Conservation (phyloP, 2,797 vertebrate species). For the Characodon lateralis region DNA sequence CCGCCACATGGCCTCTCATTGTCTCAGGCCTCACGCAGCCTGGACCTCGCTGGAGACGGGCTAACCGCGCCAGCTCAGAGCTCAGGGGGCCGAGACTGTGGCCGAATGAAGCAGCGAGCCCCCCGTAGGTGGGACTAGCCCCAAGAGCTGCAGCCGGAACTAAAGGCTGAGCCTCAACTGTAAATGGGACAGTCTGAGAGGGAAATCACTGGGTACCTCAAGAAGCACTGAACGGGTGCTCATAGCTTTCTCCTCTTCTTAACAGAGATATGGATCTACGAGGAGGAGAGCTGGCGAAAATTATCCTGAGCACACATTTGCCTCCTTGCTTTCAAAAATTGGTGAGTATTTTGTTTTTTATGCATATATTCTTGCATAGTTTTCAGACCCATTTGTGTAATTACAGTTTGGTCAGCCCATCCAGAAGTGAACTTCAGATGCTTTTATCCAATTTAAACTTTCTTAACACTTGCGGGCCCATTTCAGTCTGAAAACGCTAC, state of each 20-base stretch:
- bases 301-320: constrained; percentile 37
- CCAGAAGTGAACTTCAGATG: constrained; percentile 33
- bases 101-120: constrained; percentile 30
- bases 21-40: constrained; percentile 81
- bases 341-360: constrained; percentile 70
- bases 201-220: constrained; percentile 17
- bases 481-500: constrained; percentile 30
- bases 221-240: constrained; percentile 45
- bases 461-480: constrained; percentile 18
- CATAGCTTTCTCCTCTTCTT: constrained; percentile 76
- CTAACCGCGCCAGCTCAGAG: constrained; percentile 67
- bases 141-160: constrained; percentile 59
- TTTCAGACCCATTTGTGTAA: constrained; percentile 14
- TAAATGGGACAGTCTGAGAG: constrained; percentile 64
- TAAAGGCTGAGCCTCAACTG: constrained; percentile 66
- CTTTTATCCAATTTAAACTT: constrained; percentile 43
- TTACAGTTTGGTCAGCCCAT: constrained; percentile 16
- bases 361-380: not conserved
- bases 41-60: constrained; percentile 65
- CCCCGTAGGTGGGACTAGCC: constrained; percentile 43
- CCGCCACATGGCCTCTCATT: constrained; percentile 87
- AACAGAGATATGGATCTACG: constrained; percentile 73
- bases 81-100: constrained; percentile 42
- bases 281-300: constrained; percentile 35
- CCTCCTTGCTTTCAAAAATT: constrained; percentile 34